A percentile compares a stretch with the other conserved stretches of the same genome.
These are phyloP conservation scores for Epizoanthus scotinus DNA, from an alignment of 92 coral and sea anemone species.

Conservation along the genomic window DNA sequence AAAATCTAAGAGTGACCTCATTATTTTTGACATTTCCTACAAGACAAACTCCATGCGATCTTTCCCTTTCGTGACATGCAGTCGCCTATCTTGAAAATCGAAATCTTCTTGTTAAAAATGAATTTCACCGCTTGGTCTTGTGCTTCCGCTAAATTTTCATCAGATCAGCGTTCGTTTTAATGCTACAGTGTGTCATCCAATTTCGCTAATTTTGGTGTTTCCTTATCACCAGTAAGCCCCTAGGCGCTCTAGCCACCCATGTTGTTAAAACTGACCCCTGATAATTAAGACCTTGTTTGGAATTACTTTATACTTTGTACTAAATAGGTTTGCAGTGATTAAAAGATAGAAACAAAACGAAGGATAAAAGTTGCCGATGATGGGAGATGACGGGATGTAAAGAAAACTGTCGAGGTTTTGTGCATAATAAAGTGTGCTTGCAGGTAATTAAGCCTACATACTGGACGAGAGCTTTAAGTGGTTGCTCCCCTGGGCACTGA, in stretches of 20 bases:
- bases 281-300: constrained; percentile 77
- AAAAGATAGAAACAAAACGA: constrained; percentile 69
- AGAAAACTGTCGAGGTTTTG: constrained; percentile 15
- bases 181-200: constrained; percentile 18
- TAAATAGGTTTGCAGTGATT: constrained; percentile 70
- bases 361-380: constrained; percentile 64
- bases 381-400: constrained; percentile 59
- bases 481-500: constrained; percentile 30
- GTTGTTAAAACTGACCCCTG: constrained; percentile 57
- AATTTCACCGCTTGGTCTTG: constrained; percentile 33
- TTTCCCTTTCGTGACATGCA: constrained; percentile 2
- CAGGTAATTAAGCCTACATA: not conserved
- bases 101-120: constrained; percentile 16
- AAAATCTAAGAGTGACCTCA: constrained; percentile 12
- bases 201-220: constrained; percentile 36
- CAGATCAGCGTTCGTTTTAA: constrained; percentile 25
- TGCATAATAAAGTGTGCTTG: not conserved
- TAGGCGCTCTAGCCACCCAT: constrained; percentile 41
- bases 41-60: not conserved
- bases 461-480: constrained; percentile 1
- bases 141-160: constrained; percentile 41
- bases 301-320: constrained; percentile 65
- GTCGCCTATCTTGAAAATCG: constrained; percentile 6
- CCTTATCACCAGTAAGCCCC: constrained; percentile 35
- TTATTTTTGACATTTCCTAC: constrained; percentile 5